Conservation (phyloP, 2,797 vertebrate genomes). For the Dendrocincla tyrannina region DNA sequence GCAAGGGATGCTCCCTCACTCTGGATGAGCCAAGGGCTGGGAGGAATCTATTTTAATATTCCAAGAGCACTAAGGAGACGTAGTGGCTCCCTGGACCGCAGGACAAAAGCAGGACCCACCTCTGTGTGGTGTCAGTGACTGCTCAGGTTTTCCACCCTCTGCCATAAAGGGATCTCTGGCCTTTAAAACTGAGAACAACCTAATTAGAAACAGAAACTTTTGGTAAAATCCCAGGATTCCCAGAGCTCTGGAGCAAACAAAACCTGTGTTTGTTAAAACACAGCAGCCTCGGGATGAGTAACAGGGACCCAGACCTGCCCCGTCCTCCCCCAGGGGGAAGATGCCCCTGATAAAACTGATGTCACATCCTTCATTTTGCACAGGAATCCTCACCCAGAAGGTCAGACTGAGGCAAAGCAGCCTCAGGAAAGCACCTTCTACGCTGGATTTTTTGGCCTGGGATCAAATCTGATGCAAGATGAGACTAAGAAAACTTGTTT, state of each 20-base stretch:
- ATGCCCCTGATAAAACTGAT: not conserved
- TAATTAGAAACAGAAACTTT: conserved; percentile 46
- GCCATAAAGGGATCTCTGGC: not conserved
- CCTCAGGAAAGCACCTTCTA: not conserved
- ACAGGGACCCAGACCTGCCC: not conserved
- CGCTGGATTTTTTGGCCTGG: not conserved
- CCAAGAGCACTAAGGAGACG: not conserved
- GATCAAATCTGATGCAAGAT: conserved; percentile 18
- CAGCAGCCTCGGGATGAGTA: not conserved
- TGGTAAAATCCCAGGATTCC: conserved; percentile 2
- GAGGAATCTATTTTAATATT: not conserved
- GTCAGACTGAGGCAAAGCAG: not conserved
- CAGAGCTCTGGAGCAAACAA: not conserved
- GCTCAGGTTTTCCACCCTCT: conserved; percentile 17
- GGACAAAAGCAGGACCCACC: not conserved
- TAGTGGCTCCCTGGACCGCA: accelerated
- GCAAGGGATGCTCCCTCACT: not conserved
- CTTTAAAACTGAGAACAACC: conserved; percentile 20
- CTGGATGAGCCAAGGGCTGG: not conserved
- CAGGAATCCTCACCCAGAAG: not conserved
- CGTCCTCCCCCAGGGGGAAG: accelerated
- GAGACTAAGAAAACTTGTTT: conserved; percentile 13
- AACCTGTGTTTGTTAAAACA: not conserved
- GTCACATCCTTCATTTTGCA: not conserved
- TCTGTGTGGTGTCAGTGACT: not conserved